A percentile compares a stretch with the other conserved stretches of the same genome.
Conservation (phyloP, 2,797 vertebrate species). For the Triplophysa yarkandensis region DNA sequence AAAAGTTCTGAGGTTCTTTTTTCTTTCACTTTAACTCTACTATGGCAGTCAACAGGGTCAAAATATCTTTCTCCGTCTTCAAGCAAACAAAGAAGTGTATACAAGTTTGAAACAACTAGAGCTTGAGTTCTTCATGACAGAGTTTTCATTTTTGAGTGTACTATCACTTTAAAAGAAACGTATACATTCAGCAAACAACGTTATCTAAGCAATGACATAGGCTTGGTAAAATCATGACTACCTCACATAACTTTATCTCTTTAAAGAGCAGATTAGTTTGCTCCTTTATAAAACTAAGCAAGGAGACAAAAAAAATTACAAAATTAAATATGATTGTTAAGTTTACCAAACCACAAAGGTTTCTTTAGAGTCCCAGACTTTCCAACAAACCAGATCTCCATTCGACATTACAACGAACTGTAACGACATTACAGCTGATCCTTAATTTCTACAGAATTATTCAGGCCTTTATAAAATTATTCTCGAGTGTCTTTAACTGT, state of each 20-base stretch:
- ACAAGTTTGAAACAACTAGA: too few species aligned
- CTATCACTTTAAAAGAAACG: neutral
- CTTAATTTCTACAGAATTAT: neutral
- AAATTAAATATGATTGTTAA: neutral
- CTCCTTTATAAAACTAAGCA: neutral
- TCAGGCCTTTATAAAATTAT: neutral
- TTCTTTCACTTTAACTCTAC: too few species aligned
- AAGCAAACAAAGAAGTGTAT: too few species aligned
- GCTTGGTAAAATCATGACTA: neutral
- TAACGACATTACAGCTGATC: too few species aligned
- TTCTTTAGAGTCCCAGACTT: neutral
- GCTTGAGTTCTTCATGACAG: too few species aligned
- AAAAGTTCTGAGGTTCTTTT: neutral
- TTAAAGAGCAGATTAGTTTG: neutral
- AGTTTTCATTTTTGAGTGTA: too few species aligned
- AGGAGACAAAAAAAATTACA: neutral
- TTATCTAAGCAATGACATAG: neutral
- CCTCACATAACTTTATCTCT: neutral
- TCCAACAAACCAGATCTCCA: too few species aligned
- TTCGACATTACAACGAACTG: too few species aligned
- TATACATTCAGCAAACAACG: neutral
- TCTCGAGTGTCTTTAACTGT: neutral
- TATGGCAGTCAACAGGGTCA: too few species aligned
- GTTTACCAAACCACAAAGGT: neutral
- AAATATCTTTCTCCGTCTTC: too few species aligned